A percentile compares a stretch with the other conserved stretches of the same genome.
Evolutionary conservation across 2,888 invertebrate genomes (phyloP).

Genomic region (Leptura quadrifasciata): DNA sequence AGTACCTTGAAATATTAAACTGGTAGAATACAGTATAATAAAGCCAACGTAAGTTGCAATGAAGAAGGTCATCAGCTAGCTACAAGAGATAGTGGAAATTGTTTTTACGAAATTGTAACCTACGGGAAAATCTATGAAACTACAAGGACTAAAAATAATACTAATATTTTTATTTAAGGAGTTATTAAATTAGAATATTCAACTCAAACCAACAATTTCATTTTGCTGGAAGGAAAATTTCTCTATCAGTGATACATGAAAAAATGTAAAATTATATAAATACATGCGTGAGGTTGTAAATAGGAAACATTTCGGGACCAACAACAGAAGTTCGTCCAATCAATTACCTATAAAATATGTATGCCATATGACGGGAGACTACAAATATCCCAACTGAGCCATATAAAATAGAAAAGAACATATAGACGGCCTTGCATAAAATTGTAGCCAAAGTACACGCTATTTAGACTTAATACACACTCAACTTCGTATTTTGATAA

Average conservation of each 20-base stretch:
- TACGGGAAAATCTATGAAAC: too few species aligned
- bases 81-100: too few species aligned
- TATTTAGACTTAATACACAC: neutral
- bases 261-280: neutral
- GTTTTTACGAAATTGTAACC: too few species aligned
- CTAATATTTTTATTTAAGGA: too few species aligned
- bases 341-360: neutral
- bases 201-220: neutral
- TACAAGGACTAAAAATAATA: too few species aligned
- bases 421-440: neutral
- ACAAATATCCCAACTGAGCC: neutral
- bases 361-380: neutral
- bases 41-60: too few species aligned
- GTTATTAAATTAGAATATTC: too few species aligned
- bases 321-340: conserved; percentile 2
- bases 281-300: neutral
- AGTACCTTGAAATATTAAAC: too few species aligned
- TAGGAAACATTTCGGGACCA: neutral
- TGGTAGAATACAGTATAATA: too few species aligned
- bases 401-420: neutral
- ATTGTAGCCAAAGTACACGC: neutral
- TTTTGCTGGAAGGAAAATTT: neutral
- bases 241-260: neutral
- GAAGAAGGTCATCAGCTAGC: too few species aligned
- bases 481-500: conserved; percentile 20